Base-by-base conservation (phyloP, 1,140 invertebrate genomes). In the Macrobrachium nipponense region DNA sequence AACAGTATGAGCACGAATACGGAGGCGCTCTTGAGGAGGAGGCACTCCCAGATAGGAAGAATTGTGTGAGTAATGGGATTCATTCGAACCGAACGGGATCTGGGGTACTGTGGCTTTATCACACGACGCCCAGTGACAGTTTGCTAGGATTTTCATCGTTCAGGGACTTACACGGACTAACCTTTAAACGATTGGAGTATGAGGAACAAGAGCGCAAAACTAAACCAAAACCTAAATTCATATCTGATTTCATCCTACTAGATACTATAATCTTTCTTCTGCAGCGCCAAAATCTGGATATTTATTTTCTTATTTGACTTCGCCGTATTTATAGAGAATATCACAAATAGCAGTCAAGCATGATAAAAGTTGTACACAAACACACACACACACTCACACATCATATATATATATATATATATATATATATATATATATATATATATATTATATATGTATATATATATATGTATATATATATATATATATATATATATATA, bases 321-420 rank as follows among this genome's bases (percentile, higher is more conserved):
- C 20, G 10, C 51, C 14, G 15, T 36, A 14, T 23, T 5, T 23
- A 36, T 76, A 12, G 27, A 44, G 20, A n/a, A 18, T n/a, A 17
- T 76, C 27, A 7, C 73, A 58, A 80, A 20, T 51, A 20, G 44
- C 60, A 64, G 20, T 23, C 60, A 44, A 51, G 62, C 77, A 80
- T 58, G 23, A 20, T 61, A 51, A 61, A 51, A 80, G 51, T 61
- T 58, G 62, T 60, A 60, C 77, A 80, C 77, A 80, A 58, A 80
- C 77, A 80, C 77, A 80, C 77, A 80, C 77, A 80, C 77, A 80
- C 51, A 80, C 77, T 62, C 77, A 77, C 75, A 77, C 75, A 77
- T n/a, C 17, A 77, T 10, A 77, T 10, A 77, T 7, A 77, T 10
- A 77, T 10, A 77, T 10, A 77, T 44, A 78, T 44, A 58, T 44